Conservation (phyloP, 1,140 invertebrate genomes). For the Cotesia glomerata region DNA sequence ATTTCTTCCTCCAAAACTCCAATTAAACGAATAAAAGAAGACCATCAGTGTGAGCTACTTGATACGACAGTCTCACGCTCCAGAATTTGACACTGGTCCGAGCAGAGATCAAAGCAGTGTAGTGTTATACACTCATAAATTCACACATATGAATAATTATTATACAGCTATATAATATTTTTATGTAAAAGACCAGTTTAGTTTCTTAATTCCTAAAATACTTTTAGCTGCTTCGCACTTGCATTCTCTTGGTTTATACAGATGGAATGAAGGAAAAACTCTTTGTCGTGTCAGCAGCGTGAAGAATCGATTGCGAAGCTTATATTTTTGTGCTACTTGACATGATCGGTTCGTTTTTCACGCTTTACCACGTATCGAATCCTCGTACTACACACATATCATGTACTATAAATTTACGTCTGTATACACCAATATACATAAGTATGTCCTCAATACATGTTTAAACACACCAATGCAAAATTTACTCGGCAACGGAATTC, state of each 20-base stretch:
- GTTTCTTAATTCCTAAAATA: background rate
- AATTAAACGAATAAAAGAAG: constrained; percentile 25
- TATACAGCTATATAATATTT: background rate
- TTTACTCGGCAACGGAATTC: constrained; percentile 12
- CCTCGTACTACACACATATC: background rate
- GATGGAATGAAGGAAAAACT: background rate
- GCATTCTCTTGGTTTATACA: background rate
- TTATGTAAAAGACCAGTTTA: constrained; percentile 11
- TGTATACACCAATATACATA: background rate
- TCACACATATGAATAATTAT: background rate
- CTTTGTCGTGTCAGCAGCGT: background rate
- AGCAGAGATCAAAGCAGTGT: constrained; percentile 48
- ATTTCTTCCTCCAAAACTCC: constrained; percentile 25
- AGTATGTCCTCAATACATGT: background rate
- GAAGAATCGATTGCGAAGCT: constrained; percentile 16
- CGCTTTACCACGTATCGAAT: background rate
- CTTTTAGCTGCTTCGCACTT: background rate
- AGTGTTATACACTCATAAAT: constrained; percentile 34
- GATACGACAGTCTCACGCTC: constrained; percentile 52
- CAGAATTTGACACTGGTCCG: constrained; percentile 57
- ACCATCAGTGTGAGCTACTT: background rate
- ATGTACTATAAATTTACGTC: too few relatives aligned
- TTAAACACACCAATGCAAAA: background rate
- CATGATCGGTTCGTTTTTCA: background rate
- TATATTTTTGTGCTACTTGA: background rate